Evolutionary conservation across 1,140 invertebrate species (phyloP).

Genomic region (Trissolcus basalis): DNA sequence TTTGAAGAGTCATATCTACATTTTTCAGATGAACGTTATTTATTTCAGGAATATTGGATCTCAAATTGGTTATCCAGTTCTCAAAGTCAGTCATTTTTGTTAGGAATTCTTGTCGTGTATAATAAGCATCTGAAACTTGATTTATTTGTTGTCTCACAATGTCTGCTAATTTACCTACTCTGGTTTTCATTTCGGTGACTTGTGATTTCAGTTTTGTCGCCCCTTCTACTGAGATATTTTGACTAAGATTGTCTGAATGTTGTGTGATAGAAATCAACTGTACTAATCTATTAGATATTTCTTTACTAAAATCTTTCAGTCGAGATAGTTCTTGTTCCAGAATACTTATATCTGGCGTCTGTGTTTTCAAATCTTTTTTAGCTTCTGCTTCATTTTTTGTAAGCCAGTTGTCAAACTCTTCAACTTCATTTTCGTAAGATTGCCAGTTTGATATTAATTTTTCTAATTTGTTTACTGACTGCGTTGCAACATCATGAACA

Average conservation of each 20-base stretch:
- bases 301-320: conserved; percentile 86
- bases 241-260: conserved; percentile 85
- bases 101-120: conserved; percentile 89
- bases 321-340: conserved; percentile 83
- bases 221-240: conserved; percentile 86
- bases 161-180: conserved; percentile 84
- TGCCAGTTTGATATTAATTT: conserved; percentile 88
- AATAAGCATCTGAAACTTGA: conserved; percentile 85
- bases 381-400: conserved; percentile 80
- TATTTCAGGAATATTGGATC: conserved; percentile 84
- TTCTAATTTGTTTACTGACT: conserved; percentile 85
- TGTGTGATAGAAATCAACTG: conserved; percentile 87
- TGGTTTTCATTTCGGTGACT: conserved; percentile 83
- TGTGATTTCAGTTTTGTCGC: conserved; percentile 82
- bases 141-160: conserved; percentile 85
- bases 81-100: conserved; percentile 87
- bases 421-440: conserved; percentile 83
- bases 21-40: conserved; percentile 88
- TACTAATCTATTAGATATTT: conserved; percentile 87
- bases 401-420: conserved; percentile 85
- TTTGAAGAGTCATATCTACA: conserved; percentile 86
- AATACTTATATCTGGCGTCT: conserved; percentile 82
- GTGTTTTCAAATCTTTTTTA: conserved; percentile 76
- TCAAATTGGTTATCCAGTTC: conserved; percentile 88
- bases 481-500: conserved; percentile 83